A percentile compares a stretch with the other conserved stretches of the same genome.
These are phyloP conservation scores for Rana temporaria DNA, from an alignment of 2,113 vertebrate species.

Conservation along the genomic window DNA sequence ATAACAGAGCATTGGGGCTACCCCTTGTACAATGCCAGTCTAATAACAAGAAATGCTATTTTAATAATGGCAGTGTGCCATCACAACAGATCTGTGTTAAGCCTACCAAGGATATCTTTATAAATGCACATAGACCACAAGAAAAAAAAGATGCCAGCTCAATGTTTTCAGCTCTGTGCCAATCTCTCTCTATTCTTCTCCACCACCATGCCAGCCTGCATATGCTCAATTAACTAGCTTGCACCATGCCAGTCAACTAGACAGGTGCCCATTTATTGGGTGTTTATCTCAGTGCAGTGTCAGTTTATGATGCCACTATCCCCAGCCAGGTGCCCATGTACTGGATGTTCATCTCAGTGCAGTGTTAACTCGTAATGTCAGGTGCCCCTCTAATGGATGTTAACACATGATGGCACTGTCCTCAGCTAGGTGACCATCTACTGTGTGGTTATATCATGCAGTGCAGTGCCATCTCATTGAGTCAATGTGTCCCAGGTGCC, in stretches of 20 bases:
- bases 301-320: too few species aligned
- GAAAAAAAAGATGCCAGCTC: neutral
- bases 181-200: neutral
- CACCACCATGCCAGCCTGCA: neutral
- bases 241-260: conserved; percentile 2
- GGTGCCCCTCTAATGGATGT: too few species aligned
- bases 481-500: too few species aligned
- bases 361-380: too few species aligned
- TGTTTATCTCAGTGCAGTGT: too few species aligned
- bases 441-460: neutral
- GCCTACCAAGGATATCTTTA: too few species aligned
- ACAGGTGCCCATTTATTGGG: neutral
- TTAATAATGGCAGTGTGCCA: neutral
- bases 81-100: neutral
- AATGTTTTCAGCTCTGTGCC: neutral
- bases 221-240: neutral
- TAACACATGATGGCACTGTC: too few species aligned
- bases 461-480: too few species aligned
- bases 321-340: too few species aligned
- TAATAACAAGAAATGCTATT: neutral
- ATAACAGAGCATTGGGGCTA: neutral
- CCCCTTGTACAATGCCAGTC: neutral
- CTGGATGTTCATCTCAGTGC: neutral
- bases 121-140: too few species aligned
- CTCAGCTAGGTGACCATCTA: too few species aligned